Conservation (phyloP, 2,797 vertebrate genomes). For the Gobionotothen gibberifrons region DNA sequence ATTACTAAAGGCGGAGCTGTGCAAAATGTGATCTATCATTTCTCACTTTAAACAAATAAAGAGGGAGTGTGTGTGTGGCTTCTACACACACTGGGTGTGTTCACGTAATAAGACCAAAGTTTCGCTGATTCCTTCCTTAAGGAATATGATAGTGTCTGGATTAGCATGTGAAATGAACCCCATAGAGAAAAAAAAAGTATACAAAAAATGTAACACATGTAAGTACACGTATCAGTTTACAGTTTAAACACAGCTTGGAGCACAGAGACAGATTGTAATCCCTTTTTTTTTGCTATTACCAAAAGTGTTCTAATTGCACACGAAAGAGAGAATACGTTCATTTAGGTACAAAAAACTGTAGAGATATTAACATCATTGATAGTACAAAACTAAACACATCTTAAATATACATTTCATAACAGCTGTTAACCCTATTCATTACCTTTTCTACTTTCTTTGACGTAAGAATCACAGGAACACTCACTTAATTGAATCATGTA, state of each 20-base stretch:
- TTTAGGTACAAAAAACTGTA: constrained; percentile 54
- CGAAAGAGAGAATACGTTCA: constrained; percentile 46
- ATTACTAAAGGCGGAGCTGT: constrained; percentile 52
- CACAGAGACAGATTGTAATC: constrained; percentile 60
- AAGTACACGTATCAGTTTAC: constrained; percentile 65
- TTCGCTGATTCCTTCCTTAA: constrained; percentile 55
- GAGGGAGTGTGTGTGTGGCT: constrained; percentile 56
- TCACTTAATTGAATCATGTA: constrained; percentile 55
- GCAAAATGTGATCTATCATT: constrained; percentile 66
- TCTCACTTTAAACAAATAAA: constrained; percentile 66
- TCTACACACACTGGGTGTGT: constrained; percentile 62
- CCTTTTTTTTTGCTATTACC: constrained; percentile 54
- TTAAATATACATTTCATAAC: constrained; percentile 61
- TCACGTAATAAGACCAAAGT: constrained; percentile 44
- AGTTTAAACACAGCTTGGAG: constrained; percentile 59
- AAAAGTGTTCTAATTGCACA: constrained; percentile 42
- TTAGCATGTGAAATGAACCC: constrained; percentile 63
- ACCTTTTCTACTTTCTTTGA: not conserved
- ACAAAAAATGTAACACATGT: constrained; percentile 50
- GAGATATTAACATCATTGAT: constrained; percentile 50
- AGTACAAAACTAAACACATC: constrained; percentile 54
- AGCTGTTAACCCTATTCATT: constrained; percentile 56
- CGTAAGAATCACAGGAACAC: too few relatives aligned
- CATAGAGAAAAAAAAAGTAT: constrained; percentile 2
- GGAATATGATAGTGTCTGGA: constrained; percentile 59